Evolutionary conservation across 2,797 vertebrate species (phyloP).

Genomic region (Rhinogobio ventralis): DNA sequence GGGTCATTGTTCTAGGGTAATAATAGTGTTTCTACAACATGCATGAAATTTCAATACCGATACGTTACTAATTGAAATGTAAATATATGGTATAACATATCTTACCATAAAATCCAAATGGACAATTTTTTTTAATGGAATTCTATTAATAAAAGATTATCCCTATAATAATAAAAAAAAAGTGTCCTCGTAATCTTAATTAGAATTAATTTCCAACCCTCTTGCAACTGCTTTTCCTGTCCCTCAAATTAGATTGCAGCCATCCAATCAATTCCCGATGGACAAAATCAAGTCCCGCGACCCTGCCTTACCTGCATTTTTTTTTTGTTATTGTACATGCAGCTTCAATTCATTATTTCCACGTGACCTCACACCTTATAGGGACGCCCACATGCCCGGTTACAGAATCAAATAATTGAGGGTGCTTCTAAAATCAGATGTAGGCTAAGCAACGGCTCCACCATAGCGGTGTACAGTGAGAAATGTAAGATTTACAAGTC

Average conservation of each 20-base stretch:
- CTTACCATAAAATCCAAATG: neutral
- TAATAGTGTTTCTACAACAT: neutral
- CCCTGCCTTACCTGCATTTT: too few relatives aligned
- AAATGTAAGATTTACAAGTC: too few relatives aligned
- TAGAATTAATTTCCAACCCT: neutral
- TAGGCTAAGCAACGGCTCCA: too few relatives aligned
- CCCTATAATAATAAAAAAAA: fast-evolving
- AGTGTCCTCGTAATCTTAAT: neutral
- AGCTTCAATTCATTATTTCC: neutral
- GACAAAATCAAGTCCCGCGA: neutral
- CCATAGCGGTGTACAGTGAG: too few relatives aligned
- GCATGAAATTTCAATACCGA: neutral
- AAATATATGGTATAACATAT: too few relatives aligned
- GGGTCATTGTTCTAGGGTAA: conserved; percentile 16
- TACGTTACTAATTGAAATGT: neutral
- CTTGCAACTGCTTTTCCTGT: neutral
- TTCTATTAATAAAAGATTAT: neutral
- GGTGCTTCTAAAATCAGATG: too few relatives aligned
- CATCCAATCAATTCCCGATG: neutral
- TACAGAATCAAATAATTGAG: too few relatives aligned
- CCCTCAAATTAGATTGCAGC: neutral
- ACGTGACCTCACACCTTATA: neutral
- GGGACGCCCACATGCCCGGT: too few relatives aligned
- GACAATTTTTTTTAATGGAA: neutral
- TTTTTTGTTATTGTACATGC: neutral